Evolutionary conservation across 2,888 invertebrate species (phyloP).

Genomic region (Clepsis dumicolana): DNA sequence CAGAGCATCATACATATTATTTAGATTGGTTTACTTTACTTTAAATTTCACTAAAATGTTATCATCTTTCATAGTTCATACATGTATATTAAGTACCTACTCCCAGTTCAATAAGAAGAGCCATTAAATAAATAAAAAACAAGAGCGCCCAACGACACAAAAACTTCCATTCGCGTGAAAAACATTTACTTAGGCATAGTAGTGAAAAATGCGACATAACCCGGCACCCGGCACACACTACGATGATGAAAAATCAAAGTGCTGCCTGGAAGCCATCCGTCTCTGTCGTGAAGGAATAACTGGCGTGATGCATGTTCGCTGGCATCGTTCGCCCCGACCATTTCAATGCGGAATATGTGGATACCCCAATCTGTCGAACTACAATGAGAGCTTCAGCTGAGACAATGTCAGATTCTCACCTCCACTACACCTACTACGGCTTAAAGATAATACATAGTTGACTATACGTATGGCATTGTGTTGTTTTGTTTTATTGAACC

Average conservation of each 20-base stretch:
- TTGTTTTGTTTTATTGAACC: too few species aligned
- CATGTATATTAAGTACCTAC: too few species aligned
- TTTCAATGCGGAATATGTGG: neutral
- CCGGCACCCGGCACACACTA: neutral
- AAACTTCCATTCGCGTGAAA: neutral
- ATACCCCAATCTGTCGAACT: conserved; percentile 8
- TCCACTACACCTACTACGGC: too few species aligned
- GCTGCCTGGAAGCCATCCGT: conserved; percentile 8
- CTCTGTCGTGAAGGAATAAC: conserved; percentile 13
- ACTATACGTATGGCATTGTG: too few species aligned
- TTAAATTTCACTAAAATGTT: too few species aligned
- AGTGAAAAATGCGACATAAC: conserved; percentile 2
- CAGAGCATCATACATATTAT: too few species aligned
- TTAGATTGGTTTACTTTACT: too few species aligned
- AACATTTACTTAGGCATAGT: conserved; percentile 6
- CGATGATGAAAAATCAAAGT: conserved; percentile 20
- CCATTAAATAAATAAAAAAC: neutral
- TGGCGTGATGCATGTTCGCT: neutral
- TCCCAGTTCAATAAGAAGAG: neutral
- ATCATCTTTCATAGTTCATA: too few species aligned
- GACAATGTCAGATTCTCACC: neutral
- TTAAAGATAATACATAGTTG: too few species aligned
- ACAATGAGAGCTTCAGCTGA: neutral
- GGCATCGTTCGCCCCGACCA: neutral
- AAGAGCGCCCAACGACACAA: neutral